Percentiles rank a stretch among this genome's conserved stretches.
These are phyloP conservation scores for Montipora capitata DNA, from an alignment of 92 coral and sea anemone species.

Conservation along the genomic window DNA sequence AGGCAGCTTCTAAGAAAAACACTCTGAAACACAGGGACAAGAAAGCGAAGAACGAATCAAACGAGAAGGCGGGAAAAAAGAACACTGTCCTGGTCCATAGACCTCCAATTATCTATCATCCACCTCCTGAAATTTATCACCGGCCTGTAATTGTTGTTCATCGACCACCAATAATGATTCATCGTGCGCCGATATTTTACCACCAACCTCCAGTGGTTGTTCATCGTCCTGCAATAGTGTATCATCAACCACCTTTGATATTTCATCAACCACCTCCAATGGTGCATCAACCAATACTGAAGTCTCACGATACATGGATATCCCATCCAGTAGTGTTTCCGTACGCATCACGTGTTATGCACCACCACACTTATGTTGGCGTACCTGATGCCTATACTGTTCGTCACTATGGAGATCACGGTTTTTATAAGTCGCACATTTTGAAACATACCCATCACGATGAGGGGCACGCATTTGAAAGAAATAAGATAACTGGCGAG, in stretches of 20 bases:
- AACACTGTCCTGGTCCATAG: conserved; percentile 92
- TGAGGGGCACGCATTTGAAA: conserved; percentile 63
- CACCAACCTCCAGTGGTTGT: conserved; percentile 99
- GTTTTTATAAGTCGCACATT: conserved; percentile 80
- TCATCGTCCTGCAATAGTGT: conserved; percentile 98
- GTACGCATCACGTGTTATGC: conserved; percentile 74
- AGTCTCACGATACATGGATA: conserved; percentile 95
- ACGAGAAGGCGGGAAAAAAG: conserved; percentile 91
- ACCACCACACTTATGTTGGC: conserved; percentile 83
- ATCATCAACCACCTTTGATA: conserved; percentile 95
- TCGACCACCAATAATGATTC: conserved; percentile 97
- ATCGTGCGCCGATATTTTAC: conserved; percentile 94
- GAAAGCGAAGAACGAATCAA: conserved; percentile 54
- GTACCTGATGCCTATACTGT: conserved; percentile 81
- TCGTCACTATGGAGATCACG: conserved; percentile 61
- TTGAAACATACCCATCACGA: conserved; percentile 48
- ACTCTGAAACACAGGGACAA: conserved; percentile 9
- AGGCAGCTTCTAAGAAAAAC: conserved; percentile 26
- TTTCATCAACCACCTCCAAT: conserved; percentile 99
- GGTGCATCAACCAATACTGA: conserved; percentile 93
- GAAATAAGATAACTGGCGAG: conserved; percentile 67
- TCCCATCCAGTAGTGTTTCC: conserved; percentile 77
- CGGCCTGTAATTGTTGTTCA: conserved; percentile 98
- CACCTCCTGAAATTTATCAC: conserved; percentile 99
- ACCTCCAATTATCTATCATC: conserved; percentile 99